Base-by-base conservation (phyloP, 1,140 invertebrate genomes). In the Galleria mellonella region DNA sequence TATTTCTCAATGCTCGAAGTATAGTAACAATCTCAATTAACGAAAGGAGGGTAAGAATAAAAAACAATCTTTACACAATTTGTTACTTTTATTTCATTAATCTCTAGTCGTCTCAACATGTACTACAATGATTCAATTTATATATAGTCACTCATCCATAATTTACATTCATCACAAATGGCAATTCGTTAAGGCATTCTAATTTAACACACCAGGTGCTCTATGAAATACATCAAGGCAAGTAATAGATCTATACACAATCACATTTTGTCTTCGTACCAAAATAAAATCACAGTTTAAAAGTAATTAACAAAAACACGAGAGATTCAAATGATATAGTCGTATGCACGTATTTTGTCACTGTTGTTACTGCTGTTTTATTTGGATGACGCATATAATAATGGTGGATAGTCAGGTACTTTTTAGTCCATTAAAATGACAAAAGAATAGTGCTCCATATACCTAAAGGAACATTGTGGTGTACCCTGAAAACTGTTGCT, bases 71-170 rank as follows among this genome's bases (percentile, higher is more conserved):
- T 43, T 78, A 78, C 66, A 83, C 68, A 79, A 83, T 64, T 74
- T 70, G 62, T 70, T 75, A 69, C 65, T 75, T 66, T 83, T 73
- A 74, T 72, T 77, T 62, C n/a, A 57, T 71, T 71, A 51, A 69
- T 63, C 38, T 70, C 67, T 77, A 77, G 71, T 55, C 52, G 63
- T 71, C 54, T 72, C 70, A 75, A 81, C 75, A 78, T 76, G 57
- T 72, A 78, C 73, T 79, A 83, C 72, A 73, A 64, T 70, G 53
- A 70, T 38, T 32, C 36, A 23, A 23, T 38, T n/a, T 11, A 15
- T 37, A 37, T 38, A 4, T 38, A 38, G 17, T 27, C 36, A 38
- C 23, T 10, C 36, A 38, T 27, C 23, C 15, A 38, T 38, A 38
- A 38, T 67, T 72, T 70, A 71, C 70, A 73, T 51, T 63, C 61